These are phyloP conservation scores for Parazoanthus swiftii DNA, from an alignment of 92 coral and sea anemone genomes.

Conservation along the genomic window DNA sequence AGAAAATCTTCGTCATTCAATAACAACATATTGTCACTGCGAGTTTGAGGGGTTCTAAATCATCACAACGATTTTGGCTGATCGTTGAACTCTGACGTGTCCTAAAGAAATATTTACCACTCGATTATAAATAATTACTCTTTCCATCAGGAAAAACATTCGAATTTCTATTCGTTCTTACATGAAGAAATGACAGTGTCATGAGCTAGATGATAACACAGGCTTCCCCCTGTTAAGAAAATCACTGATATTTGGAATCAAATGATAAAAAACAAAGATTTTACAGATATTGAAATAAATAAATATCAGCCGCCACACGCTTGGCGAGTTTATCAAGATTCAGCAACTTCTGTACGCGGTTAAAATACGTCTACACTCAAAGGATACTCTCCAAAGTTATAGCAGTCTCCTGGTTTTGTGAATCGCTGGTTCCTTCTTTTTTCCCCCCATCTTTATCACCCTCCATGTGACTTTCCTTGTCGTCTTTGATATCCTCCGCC, in stretches of 20 bases:
- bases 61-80: neutral
- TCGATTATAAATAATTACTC: neutral
- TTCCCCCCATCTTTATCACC: constrained; percentile 3
- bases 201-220: no score
- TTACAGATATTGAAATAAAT: no score
- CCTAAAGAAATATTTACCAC: neutral
- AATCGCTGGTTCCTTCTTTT: neutral
- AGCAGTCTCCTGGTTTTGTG: constrained; percentile 20
- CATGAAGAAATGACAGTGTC: no score
- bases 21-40: neutral
- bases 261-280: no score
- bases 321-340: neutral
- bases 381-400: constrained; percentile 44
- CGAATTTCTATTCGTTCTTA: neutral
- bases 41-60: neutral
- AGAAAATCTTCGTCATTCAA: no score
- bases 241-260: no score
- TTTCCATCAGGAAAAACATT: no score
- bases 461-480: constrained; percentile 33
- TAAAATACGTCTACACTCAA: neutral
- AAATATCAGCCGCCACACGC: no score
- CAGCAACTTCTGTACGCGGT: neutral
- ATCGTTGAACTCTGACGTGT: neutral
- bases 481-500: constrained; percentile 35
- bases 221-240: no score